Base-by-base conservation (phyloP, 2,888 invertebrate genomes). In the Tanypteryx hageni region DNA sequence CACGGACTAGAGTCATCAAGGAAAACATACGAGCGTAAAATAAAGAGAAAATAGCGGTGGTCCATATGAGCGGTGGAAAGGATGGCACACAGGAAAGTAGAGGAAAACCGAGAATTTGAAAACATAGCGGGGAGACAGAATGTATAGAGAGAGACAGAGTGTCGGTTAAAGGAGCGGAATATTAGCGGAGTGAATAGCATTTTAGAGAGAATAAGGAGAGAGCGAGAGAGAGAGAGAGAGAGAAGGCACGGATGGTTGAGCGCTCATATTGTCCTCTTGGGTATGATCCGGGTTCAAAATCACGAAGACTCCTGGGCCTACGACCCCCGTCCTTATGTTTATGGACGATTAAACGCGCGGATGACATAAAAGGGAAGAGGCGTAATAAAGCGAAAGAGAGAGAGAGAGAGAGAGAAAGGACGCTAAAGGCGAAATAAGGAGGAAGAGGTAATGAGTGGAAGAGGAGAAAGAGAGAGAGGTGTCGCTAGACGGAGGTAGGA, bases 241-340 rank as follows among this genome's bases (percentile, higher is more conserved):
- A 27, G 10, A 86, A 61, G 85, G 59, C 86, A 59, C 86, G 86
- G 86, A 86, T 31, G 86, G 86, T 59, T 86, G 86, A 86, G 61
- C 86, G 27, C 86, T 61, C 61, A 86, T 86, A 86, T 86, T 86
- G 86, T 86, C 61, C 86, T 86, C 86, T 27, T 86, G 86, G 86
- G 86, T 59, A 86, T 59, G 86, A 86, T 86, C 27, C n/a, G 44
- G 83, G n/a, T 83, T 27, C 83, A 83, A 83, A 83, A 83, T 83
- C 83, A 83, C 83, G 83, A 83, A 83, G 83, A n/a, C 56, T 83
- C 83, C 56, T 11, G 56, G 83, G 57, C 83, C 83, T 57, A 44
- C 83, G 57, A 57, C 83, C 83, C 83, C 57, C 27, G 14, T 89
- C 64, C 64, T 89, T 89, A 89, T 89, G 89, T 59, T 86, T 86